phyloP scores from a whole-genome alignment of 92 coral and sea anemone genomes.

The Desmophyllum pertusum region DNA sequence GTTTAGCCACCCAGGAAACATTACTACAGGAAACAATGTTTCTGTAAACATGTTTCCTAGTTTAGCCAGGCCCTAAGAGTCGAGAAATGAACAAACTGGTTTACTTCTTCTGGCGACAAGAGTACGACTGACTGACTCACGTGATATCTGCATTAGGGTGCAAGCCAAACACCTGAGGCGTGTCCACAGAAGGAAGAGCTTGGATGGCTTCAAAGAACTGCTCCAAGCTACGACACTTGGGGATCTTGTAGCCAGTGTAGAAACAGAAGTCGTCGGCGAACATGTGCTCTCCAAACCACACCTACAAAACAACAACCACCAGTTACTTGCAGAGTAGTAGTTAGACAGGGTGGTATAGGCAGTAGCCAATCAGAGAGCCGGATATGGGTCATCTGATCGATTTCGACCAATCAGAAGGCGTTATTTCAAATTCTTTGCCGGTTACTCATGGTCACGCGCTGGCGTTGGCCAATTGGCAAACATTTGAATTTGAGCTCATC shows the following conservation, averaged over 20 bases:
- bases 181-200: conserved; percentile 85
- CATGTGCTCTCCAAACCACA: conserved; percentile 95
- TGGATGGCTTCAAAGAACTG: conserved; percentile 87
- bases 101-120: not conserved
- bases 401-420: too few species aligned
- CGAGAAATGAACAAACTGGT: not conserved
- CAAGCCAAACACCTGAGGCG: conserved; percentile 90
- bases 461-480: too few species aligned
- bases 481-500: too few species aligned
- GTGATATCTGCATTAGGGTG: conserved; percentile 92
- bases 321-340: not conserved
- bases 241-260: conserved; percentile 86
- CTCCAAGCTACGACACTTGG: conserved; percentile 77
- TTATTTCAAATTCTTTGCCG: too few species aligned
- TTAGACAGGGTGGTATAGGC: too few species aligned
- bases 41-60: too few species aligned
- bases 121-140: conserved; percentile 47
- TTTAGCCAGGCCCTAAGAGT: too few species aligned
- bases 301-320: conserved; percentile 42
- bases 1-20: too few species aligned
- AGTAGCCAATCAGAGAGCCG: too few species aligned
- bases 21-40: too few species aligned
- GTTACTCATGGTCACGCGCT: too few species aligned
- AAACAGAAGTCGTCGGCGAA: conserved; percentile 79
- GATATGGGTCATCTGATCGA: too few species aligned